Conservation (phyloP, 2,113 vertebrate genomes). For the Vireo altiloquus region DNA sequence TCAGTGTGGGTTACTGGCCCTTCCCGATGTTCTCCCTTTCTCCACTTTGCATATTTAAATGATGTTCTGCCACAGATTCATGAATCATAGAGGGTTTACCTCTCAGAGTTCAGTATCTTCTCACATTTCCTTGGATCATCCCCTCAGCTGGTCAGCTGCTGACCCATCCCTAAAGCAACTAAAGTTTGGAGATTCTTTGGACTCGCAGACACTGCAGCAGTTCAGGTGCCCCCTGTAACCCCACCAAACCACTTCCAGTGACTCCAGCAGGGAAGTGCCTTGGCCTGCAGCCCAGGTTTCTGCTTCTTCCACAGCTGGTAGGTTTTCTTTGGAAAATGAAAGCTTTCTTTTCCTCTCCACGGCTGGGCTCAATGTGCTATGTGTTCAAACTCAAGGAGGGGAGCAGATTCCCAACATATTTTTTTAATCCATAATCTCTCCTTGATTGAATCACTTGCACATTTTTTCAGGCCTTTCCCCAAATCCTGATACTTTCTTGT, state of each 20-base stretch:
- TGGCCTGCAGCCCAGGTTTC: background rate
- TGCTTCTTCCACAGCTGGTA: background rate
- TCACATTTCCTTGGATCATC: background rate
- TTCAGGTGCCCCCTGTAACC: background rate
- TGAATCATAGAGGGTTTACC: background rate
- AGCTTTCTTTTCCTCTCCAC: background rate
- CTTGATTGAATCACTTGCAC: background rate
- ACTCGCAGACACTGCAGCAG: background rate
- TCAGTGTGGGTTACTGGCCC: fast-evolving
- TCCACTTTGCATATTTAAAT: background rate
- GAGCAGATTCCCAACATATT: background rate
- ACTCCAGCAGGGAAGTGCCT: background rate
- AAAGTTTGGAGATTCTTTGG: background rate
- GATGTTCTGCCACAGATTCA: background rate
- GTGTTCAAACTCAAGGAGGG: background rate
- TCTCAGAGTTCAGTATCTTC: background rate
- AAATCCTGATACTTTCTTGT: background rate
- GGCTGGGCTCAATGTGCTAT: background rate
- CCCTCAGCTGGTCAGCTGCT: background rate
- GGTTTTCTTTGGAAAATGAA: background rate
- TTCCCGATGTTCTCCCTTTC: background rate
- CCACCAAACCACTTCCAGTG: background rate
- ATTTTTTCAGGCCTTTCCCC: background rate
- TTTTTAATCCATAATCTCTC: background rate
- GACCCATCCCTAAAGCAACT: background rate